phyloP scores from a whole-genome alignment of 1,140 invertebrate genomes.

The Agrypnia vestita region DNA sequence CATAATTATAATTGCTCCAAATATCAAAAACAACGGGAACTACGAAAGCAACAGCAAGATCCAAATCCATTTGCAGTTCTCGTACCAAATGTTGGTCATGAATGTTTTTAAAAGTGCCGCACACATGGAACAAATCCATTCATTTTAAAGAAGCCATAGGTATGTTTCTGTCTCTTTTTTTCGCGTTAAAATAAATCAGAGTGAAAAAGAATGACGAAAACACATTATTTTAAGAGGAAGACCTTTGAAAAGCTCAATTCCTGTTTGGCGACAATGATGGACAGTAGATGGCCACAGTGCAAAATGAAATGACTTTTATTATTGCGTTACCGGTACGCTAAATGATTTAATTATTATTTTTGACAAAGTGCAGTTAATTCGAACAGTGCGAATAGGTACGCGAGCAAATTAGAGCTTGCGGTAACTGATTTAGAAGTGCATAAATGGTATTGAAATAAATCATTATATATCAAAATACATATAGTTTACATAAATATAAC shows the following conservation, averaged over 20 bases:
- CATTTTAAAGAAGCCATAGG: constrained; percentile 5
- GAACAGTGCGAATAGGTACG: neutral
- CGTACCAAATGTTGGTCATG: neutral
- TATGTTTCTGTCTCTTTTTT: constrained; percentile 13
- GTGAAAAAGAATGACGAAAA: constrained; percentile 4
- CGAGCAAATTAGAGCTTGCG: neutral
- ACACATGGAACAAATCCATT: constrained; percentile 35
- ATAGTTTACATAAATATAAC: too few relatives aligned
- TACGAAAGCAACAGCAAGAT: neutral
- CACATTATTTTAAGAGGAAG: constrained; percentile 14
- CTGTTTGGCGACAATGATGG: neutral
- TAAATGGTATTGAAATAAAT: neutral
- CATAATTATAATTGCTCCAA: neutral
- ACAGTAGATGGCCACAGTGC: neutral
- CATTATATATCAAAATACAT: neutral
- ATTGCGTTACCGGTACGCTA: neutral
- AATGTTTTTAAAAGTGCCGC: neutral
- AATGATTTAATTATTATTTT: neutral
- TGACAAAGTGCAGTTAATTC: neutral
- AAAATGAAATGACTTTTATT: neutral
- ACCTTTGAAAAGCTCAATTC: constrained; percentile 4
- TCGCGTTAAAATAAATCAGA: neutral
- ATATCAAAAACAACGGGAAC: neutral
- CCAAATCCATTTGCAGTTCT: neutral
- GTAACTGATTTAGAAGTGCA: neutral